These are phyloP conservation scores for Caenorhabditis sp. DNA, from an alignment of 2,888 invertebrate genomes.

Conservation along the genomic window DNA sequence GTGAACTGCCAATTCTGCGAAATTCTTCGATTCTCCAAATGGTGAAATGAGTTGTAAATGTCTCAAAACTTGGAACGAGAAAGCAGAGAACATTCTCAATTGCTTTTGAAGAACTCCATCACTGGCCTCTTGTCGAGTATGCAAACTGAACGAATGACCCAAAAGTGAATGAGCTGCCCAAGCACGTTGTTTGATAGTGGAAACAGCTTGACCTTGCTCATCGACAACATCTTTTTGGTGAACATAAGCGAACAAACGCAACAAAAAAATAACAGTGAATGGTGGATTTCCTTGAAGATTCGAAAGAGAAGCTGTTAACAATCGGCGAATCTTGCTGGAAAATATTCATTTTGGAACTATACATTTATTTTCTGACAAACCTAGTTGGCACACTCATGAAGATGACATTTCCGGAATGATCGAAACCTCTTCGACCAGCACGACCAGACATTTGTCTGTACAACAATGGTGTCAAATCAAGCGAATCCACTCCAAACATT, in stretches of 20 bases:
- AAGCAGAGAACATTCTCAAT: slow-evolving; percentile 59
- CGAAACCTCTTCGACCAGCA: slow-evolving; percentile 70
- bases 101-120: slow-evolving; percentile 53
- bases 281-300: slow-evolving; percentile 69
- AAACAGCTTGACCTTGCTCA: slow-evolving; percentile 36
- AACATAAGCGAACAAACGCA: slow-evolving; percentile 63
- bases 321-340: slow-evolving; percentile 68
- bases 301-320: slow-evolving; percentile 67
- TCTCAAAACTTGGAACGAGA: slow-evolving; percentile 66
- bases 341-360: neutral
- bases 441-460: slow-evolving; percentile 70
- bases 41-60: slow-evolving; percentile 63
- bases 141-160: slow-evolving; percentile 62
- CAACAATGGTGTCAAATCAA: slow-evolving; percentile 63
- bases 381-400: slow-evolving; percentile 68
- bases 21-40: slow-evolving; percentile 59
- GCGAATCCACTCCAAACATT: slow-evolving; percentile 69
- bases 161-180: slow-evolving; percentile 59
- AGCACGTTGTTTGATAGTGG: slow-evolving; percentile 40
- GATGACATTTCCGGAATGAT: slow-evolving; percentile 68
- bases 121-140: slow-evolving; percentile 53
- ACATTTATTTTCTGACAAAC: slow-evolving; percentile 16
- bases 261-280: slow-evolving; percentile 65
- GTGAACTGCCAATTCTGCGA: slow-evolving; percentile 61
- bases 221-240: slow-evolving; percentile 52